Base-by-base conservation (phyloP, 2,797 vertebrate species). In the Cyprinella venusta region DNA sequence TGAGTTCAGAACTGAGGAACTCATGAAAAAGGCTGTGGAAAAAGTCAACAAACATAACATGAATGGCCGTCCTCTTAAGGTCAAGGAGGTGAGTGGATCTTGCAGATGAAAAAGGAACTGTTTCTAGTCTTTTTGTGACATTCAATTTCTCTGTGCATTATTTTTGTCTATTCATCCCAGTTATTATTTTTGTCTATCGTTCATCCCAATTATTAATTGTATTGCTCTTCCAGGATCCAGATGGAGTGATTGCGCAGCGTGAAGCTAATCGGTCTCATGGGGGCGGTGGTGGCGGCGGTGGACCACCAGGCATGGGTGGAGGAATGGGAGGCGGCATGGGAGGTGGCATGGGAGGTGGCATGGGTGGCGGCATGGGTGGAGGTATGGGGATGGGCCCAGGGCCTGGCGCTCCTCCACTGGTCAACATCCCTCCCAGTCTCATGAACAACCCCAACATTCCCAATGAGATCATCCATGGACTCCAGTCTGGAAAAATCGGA, bases 11-110 rank as follows among this genome's bases (percentile, higher is more conserved):
- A 97, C 97, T 87, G 98, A 99, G 89, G 98, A 99, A 88, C 95
- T 97, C 72, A 98, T 99, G 98, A 99, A 96, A 89, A 99, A 97
- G 86, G 98, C 98, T 13, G 97, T 98, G 33, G 98, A 99, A 92
- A 97, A 97, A 88, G 95, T 99, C 86, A 99, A 99, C 95, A 98
- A 98, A 92, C 96, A 98, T 92, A 96, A 93, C 91, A 94, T 99
- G 84, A 98, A 97, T 88, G 98, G 98, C 84, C 95, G 98, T 56
- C 97, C 98, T 48, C 92, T 99, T 30, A 99, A 99, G 94, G 97
- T 99, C 83, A 99, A 97, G 92, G 97, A 99, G 93, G 97, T 99
- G 91, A 82, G 94, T 86, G 77, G 38, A 24, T 56, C 21, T 56
- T 38, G 6, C 4, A 15, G 71, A 38, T 54, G 3, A 5, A n/a